Evolutionary conservation across 2,113 vertebrate species (phyloP).

Genomic region (Crotalus tigris): DNA sequence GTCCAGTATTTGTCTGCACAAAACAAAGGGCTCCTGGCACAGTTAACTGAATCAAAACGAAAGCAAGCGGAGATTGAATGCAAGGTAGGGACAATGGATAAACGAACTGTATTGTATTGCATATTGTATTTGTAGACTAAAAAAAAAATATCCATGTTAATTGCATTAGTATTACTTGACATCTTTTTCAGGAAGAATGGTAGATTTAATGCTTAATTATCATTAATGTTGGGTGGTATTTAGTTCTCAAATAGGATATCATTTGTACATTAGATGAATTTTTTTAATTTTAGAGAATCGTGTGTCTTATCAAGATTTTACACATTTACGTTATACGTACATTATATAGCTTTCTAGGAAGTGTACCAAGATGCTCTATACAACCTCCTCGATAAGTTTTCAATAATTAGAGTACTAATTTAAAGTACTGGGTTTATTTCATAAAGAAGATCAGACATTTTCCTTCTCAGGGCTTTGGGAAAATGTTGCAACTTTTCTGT

Average conservation of each 20-base stretch:
- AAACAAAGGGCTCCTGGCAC: constrained; percentile 85
- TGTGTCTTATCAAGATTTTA: background rate
- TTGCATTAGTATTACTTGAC: background rate
- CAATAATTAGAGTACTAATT: background rate
- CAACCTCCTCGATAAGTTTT: background rate
- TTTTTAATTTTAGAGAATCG: background rate
- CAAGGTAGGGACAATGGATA: constrained; percentile 78
- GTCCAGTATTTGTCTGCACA: constrained; percentile 82
- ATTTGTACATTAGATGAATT: background rate
- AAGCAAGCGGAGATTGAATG: constrained; percentile 93
- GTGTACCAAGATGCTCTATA: background rate
- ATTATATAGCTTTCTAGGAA: background rate
- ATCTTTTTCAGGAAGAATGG: background rate
- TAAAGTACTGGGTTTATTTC: background rate
- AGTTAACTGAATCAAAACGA: constrained; percentile 87
- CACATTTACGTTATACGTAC: background rate
- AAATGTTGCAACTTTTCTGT: background rate
- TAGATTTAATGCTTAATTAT: background rate
- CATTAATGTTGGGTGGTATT: background rate
- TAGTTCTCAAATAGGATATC: background rate
- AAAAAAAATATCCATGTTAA: background rate
- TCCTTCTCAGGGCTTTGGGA: background rate
- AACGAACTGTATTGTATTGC: background rate
- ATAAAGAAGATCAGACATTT: background rate
- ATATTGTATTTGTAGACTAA: background rate